Evolutionary conservation across 2,113 vertebrate genomes (phyloP), one percentile per base, ranked within the genome.

Genomic region (Ammospiza caudacuta): DNA sequence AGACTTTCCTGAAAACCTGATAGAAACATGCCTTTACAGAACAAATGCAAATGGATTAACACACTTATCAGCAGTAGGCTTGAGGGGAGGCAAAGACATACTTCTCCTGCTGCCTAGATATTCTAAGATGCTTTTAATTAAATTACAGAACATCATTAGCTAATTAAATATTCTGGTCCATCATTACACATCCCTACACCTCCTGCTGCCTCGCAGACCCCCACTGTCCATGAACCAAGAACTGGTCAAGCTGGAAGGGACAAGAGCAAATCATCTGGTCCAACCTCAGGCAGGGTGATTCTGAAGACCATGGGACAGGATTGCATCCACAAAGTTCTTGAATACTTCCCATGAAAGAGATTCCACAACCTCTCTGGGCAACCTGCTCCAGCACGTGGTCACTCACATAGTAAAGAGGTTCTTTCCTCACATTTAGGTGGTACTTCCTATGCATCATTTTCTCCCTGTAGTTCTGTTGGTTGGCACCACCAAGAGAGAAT

Each of bases 1-100:
- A 92, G 93, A 75, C 73, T 83, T 96, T 82, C 80, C 94, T 41
- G 27, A 91, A 92, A 88, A 83, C 88, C 75, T 14, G 57, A 96
- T 20, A 94, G 86, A 87, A 96, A 90, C 76, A 57, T 43, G 92
- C 87, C 90, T 81, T 91, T 61, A 58, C 70, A 64, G 91, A 91
- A 83, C 69, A 92, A 96, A 95, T 22, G 92, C 80, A 51, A 66
- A 91, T 1, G 35, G 92, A 92, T 94, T 83, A 87, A 89, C 18
- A 43, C 47, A 76, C 33, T 92, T 91, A 94, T 41, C 94, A 91
- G 92, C 73, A 91, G 74, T 1, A 47, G 68, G 94, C 87, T 94
- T 33, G 79, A 92, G 86, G 87, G 77, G 72, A 91, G 59, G 91
- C 82, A 91, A 52, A 91, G 81, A 78, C 87, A 52, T n/a, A 41